Conservation (phyloP, 2,888 invertebrate genomes). For the Asteroscopus sphinx region DNA sequence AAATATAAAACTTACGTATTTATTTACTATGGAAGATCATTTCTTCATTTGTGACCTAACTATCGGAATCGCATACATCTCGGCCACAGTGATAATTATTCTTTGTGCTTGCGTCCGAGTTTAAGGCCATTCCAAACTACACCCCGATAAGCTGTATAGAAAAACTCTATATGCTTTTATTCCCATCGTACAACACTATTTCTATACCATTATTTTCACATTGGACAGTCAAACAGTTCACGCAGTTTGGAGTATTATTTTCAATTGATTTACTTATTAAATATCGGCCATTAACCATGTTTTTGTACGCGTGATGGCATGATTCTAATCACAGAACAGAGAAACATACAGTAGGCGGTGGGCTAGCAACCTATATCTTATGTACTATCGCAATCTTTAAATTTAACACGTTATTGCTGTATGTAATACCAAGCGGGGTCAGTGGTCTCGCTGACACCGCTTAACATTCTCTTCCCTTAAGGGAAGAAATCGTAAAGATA, state of each 20-base stretch:
- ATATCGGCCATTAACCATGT: conserved; percentile 82
- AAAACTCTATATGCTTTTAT: conserved; percentile 74
- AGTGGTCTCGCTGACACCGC: conserved; percentile 21
- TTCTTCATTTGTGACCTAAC: conserved; percentile 85
- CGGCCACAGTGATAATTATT: conserved; percentile 74
- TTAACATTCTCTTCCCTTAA: conserved; percentile 38
- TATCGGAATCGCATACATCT: conserved; percentile 78
- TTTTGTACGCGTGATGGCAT: conserved; percentile 83
- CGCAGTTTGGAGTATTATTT: conserved; percentile 72
- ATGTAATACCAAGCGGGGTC: conserved; percentile 41
- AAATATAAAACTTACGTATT: conserved; percentile 82
- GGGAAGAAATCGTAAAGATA: conserved; percentile 39
- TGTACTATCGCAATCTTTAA: conserved; percentile 46
- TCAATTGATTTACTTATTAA: conserved; percentile 87
- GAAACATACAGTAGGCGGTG: conserved; percentile 51
- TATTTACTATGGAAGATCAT: conserved; percentile 87
- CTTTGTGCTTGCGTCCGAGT: conserved; percentile 82
- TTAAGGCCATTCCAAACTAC: conserved; percentile 72
- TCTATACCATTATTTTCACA: conserved; percentile 67
- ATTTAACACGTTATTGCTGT: conserved; percentile 54
- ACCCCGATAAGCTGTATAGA: conserved; percentile 67
- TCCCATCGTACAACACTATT: conserved; percentile 60
- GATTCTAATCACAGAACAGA: conserved; percentile 75
- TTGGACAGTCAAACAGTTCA: conserved; percentile 75
- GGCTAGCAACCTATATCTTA: conserved; percentile 56